phyloP scores from a whole-genome alignment of 2,797 vertebrate species.

The Yasuhikotakia modesta region DNA sequence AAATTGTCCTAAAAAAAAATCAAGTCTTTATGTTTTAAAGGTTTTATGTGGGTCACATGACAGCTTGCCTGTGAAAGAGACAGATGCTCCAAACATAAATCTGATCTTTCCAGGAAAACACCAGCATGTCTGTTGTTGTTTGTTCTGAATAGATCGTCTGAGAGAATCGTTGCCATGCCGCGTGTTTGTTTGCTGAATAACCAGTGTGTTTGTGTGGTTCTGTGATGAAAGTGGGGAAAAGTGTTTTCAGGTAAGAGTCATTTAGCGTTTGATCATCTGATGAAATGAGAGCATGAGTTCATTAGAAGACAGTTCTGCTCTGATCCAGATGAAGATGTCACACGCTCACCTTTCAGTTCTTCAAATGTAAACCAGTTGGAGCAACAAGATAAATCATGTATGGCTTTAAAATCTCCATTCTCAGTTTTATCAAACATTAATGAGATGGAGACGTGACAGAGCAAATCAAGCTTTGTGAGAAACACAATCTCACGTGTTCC shows the following conservation, averaged over 20 bases:
- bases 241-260: slow-evolving; percentile 22
- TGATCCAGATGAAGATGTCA: slow-evolving; percentile 9
- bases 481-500: too few species aligned
- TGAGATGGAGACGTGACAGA: too few species aligned
- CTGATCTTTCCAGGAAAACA: slow-evolving; percentile 14
- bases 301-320: slow-evolving; percentile 2
- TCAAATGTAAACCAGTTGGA: not conserved
- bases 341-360: slow-evolving; percentile 7
- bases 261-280: slow-evolving; percentile 10
- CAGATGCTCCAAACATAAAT: not conserved
- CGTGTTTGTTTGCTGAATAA: not conserved
- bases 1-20: too few species aligned
- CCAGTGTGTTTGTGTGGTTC: slow-evolving; percentile 1
- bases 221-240: slow-evolving; percentile 11
- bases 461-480: too few species aligned
- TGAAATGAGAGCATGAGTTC: slow-evolving; percentile 12
- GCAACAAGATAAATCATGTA: not conserved
- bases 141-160: not conserved
- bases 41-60: too few species aligned
- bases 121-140: slow-evolving; percentile 27
- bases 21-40: too few species aligned
- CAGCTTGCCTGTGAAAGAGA: not conserved
- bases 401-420: too few species aligned
- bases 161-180: slow-evolving; percentile 23
- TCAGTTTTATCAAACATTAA: too few species aligned